These are phyloP conservation scores for Parazoanthus darwini DNA, from an alignment of 92 coral and sea anemone species.

Conservation along the genomic window DNA sequence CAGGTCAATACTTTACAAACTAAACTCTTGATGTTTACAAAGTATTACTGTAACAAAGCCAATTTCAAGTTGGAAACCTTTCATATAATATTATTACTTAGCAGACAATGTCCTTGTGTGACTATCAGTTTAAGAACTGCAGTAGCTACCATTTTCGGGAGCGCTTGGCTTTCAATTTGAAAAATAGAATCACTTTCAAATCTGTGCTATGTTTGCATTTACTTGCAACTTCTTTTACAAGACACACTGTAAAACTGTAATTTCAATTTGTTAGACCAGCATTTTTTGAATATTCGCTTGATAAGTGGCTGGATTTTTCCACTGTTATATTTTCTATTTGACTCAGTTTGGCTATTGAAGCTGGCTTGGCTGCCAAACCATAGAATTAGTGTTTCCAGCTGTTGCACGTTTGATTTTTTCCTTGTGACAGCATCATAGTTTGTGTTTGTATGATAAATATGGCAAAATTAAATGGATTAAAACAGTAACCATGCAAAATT, in stretches of 20 bases:
- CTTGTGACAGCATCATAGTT: not conserved
- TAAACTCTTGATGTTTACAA: too few species aligned
- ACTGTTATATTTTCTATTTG: not conserved
- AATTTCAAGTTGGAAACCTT: too few species aligned
- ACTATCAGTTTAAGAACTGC: not conserved
- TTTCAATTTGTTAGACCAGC: not conserved
- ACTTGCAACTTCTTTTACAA: not conserved
- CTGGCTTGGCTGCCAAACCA: constrained; percentile 26
- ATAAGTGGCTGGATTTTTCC: constrained; percentile 30
- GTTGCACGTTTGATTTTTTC: not conserved
- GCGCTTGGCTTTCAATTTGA: not conserved
- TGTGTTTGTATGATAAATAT: not conserved
- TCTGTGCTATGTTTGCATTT: not conserved
- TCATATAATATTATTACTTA: too few species aligned
- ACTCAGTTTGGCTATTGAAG: constrained; percentile 23
- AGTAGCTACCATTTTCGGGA: too few species aligned
- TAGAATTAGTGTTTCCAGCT: not conserved
- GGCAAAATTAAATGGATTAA: not conserved
- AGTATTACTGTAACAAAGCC: too few species aligned
- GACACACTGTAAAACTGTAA: not conserved
- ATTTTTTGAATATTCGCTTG: not conserved
- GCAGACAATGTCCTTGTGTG: too few species aligned
- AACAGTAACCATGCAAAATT: not conserved
- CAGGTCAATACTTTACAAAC: not conserved
- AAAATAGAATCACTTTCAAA: too few species aligned